phyloP scores from a whole-genome alignment of 2,113 vertebrate genomes.

The Paradisaea rubra region DNA sequence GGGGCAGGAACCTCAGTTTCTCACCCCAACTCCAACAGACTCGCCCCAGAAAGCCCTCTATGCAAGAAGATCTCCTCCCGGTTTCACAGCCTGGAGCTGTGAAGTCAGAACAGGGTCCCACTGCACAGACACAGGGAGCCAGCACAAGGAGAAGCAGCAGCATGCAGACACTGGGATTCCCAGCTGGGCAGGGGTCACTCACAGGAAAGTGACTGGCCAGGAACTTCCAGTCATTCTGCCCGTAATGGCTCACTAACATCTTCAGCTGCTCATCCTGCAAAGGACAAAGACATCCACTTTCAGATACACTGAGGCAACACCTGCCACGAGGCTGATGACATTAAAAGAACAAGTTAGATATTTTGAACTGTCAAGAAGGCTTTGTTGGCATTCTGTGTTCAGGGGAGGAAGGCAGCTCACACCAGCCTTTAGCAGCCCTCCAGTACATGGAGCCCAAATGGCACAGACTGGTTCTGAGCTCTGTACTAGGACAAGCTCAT shows the following conservation, averaged over 20 bases:
- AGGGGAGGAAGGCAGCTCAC: not conserved
- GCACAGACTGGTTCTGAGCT: not conserved
- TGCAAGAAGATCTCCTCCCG: not conserved
- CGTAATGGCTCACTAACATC: constrained; percentile 82
- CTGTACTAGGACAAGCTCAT: not conserved
- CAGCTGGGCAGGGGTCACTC: constrained; percentile 56
- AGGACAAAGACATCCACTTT: not conserved
- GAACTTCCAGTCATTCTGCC: constrained; percentile 89
- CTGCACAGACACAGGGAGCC: not conserved
- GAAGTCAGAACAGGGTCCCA: not conserved
- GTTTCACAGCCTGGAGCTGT: not conserved
- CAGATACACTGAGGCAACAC: not conserved
- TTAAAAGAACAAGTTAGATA: not conserved
- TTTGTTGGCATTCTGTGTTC: not conserved
- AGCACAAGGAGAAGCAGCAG: not conserved
- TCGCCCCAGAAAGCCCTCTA: not conserved
- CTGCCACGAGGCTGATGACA: accelerated
- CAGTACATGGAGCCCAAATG: accelerated
- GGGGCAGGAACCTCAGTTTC: not conserved
- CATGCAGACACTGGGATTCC: not conserved
- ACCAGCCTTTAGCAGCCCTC: not conserved
- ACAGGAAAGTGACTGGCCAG: constrained; percentile 87
- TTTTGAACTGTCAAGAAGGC: not conserved
- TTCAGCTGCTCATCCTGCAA: constrained; percentile 89
- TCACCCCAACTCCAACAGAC: not conserved